phyloP scores from a whole-genome alignment of 2,888 invertebrate genomes.

The Caradrina kadenii region DNA sequence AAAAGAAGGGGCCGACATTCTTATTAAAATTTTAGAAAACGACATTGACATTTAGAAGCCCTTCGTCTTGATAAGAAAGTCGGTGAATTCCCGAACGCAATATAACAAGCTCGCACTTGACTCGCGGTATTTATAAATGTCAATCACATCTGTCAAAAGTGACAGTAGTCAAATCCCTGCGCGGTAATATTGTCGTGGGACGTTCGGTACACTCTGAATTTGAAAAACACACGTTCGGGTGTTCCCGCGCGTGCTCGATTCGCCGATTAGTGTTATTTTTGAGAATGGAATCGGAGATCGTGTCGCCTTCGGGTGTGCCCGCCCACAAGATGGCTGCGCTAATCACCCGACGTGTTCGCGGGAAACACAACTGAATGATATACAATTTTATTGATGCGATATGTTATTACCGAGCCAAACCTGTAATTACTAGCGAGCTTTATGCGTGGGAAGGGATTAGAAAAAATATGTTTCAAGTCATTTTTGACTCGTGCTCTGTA shows the following conservation, averaged over 20 bases:
- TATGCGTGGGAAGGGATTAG: slow-evolving; percentile 90
- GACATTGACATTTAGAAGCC: slow-evolving; percentile 76
- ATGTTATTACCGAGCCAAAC: slow-evolving; percentile 88
- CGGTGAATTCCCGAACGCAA: slow-evolving; percentile 76
- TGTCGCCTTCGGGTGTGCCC: slow-evolving; percentile 88
- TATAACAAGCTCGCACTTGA: slow-evolving; percentile 86
- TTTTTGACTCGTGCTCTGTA: slow-evolving; percentile 87
- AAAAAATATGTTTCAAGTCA: slow-evolving; percentile 83
- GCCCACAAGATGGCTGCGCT: slow-evolving; percentile 90
- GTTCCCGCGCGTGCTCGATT: slow-evolving; percentile 87
- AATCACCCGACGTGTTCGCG: slow-evolving; percentile 87
- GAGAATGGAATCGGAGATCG: slow-evolving; percentile 89
- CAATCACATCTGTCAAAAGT: slow-evolving; percentile 89
- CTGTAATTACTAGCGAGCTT: slow-evolving; percentile 87
- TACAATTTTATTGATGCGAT: slow-evolving; percentile 90
- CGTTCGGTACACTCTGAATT: slow-evolving; percentile 81
- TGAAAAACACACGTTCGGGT: slow-evolving; percentile 88
- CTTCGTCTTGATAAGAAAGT: slow-evolving; percentile 81
- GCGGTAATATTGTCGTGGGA: slow-evolving; percentile 87
- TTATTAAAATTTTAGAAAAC: slow-evolving; percentile 53
- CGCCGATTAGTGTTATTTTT: slow-evolving; percentile 90
- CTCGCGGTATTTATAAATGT: slow-evolving; percentile 87
- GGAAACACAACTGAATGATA: slow-evolving; percentile 87
- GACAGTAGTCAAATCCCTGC: slow-evolving; percentile 89
- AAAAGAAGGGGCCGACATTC: slow-evolving; percentile 24